phyloP scores from a whole-genome alignment of 2,113 vertebrate species.

The Mungos mungo region DNA sequence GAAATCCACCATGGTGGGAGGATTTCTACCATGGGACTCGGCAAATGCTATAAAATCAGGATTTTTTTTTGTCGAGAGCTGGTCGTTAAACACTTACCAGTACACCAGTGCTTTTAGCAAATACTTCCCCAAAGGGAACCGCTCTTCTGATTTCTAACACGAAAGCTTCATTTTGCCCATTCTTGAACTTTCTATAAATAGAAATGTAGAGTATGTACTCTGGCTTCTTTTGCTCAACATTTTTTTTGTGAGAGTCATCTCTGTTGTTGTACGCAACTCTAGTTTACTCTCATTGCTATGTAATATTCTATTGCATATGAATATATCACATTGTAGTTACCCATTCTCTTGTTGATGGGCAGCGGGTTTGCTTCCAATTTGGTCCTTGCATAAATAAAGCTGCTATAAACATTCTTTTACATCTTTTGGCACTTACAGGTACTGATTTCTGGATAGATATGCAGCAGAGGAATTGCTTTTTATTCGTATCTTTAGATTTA shows the following conservation, averaged over 20 bases:
- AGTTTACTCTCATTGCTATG: neutral
- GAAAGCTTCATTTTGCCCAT: neutral
- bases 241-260: neutral
- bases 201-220: neutral
- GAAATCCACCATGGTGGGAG: neutral
- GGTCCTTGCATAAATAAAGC: constrained; percentile 15
- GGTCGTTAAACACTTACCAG: neutral
- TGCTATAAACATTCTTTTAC: neutral
- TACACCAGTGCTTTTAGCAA: neutral
- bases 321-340: neutral
- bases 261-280: neutral
- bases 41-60: neutral
- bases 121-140: neutral
- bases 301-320: neutral
- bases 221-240: neutral
- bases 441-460: neutral
- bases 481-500: neutral
- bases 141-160: neutral
- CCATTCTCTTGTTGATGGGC: neutral
- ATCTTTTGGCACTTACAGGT: neutral
- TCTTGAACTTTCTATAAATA: neutral
- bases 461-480: neutral
- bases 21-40: neutral
- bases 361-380: neutral
- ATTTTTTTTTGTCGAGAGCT: neutral